Percentiles rank a stretch among this genome's conserved stretches.
These are phyloP conservation scores for Machimus rusticus DNA, from an alignment of 2,888 invertebrate species.

Conservation along the genomic window DNA sequence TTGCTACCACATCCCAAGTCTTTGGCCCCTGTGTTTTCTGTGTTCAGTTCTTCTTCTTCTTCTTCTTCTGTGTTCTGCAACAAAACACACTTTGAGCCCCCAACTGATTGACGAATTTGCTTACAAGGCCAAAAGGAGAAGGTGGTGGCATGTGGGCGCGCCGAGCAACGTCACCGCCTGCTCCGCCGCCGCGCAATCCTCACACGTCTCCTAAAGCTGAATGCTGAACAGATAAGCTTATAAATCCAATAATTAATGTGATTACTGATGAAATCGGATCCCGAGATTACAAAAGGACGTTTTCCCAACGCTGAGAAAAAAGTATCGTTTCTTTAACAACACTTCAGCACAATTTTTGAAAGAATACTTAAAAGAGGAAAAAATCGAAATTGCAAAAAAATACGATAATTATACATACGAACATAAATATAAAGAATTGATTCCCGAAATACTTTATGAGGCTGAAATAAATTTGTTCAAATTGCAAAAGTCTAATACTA, in stretches of 20 bases:
- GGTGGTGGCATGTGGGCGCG: neutral
- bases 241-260: neutral
- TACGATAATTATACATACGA: too few species aligned
- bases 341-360: neutral
- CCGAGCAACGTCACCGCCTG: neutral
- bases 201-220: neutral
- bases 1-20: neutral
- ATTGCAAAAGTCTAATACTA: too few species aligned
- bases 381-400: neutral
- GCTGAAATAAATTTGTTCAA: neutral
- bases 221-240: neutral
- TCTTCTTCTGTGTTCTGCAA: neutral
- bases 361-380: neutral
- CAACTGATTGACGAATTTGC: neutral
- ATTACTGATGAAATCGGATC: neutral
- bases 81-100: neutral
- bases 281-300: neutral
- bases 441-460: too few species aligned
- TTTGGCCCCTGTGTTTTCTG: neutral
- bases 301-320: neutral
- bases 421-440: too few species aligned
- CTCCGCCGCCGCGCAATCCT: neutral
- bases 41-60: neutral
- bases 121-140: neutral
- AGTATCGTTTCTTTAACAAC: neutral